These are phyloP conservation scores for Odontamblyopus lacepedii DNA, from an alignment of 2,797 vertebrate genomes.

Conservation along the genomic window DNA sequence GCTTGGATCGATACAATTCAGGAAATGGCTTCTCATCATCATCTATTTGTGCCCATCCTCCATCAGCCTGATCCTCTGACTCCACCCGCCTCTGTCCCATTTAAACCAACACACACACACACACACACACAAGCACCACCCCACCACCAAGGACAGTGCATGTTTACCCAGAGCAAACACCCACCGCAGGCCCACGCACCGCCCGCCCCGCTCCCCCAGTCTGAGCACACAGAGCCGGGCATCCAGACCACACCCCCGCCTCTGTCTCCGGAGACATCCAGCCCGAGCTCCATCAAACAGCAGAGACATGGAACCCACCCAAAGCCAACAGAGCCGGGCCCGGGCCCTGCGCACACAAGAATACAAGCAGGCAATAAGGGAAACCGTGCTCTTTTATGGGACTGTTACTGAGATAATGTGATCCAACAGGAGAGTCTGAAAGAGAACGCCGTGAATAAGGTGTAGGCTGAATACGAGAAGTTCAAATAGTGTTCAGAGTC, in stretches of 20 bases:
- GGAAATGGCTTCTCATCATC: not conserved
- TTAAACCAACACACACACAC: constrained; percentile 3
- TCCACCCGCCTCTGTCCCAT: not conserved
- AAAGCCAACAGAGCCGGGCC: constrained; percentile 67
- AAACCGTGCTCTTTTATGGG: too few species aligned
- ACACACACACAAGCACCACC: not conserved
- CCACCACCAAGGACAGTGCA: constrained; percentile 46
- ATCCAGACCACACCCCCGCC: constrained; percentile 58
- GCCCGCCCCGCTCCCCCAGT: not conserved
- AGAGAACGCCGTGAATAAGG: not conserved
- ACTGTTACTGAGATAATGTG: constrained; percentile 10
- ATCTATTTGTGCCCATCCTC: not conserved
- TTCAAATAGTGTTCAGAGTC: not conserved
- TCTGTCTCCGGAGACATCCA: constrained; percentile 40
- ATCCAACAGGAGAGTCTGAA: not conserved
- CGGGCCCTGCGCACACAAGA: constrained; percentile 39
- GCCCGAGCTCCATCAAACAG: constrained; percentile 62
- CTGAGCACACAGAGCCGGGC: constrained; percentile 70
- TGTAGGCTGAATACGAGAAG: not conserved
- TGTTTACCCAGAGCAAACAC: constrained; percentile 80
- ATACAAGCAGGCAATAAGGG: constrained; percentile 40
- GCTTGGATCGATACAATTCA: not conserved
- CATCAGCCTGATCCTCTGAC: not conserved
- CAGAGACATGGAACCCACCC: constrained; percentile 56
- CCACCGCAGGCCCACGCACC: constrained; percentile 55